Base-by-base conservation (phyloP, 2,113 vertebrate genomes). In the Sebastes fasciatus region DNA sequence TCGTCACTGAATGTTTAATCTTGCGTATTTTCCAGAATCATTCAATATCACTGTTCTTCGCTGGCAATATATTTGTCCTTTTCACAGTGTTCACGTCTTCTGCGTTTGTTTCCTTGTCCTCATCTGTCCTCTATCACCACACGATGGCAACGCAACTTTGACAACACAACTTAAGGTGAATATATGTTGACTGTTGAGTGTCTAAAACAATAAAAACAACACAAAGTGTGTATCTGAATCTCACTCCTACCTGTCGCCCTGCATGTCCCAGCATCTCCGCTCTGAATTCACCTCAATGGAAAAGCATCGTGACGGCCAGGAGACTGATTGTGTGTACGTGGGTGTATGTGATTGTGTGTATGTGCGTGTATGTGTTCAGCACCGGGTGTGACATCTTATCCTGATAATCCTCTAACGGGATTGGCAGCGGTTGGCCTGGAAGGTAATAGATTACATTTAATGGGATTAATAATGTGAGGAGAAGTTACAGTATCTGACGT, bases 401-500 rank as follows among this genome's bases (percentile, higher is more conserved):
- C 86, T 60, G 66, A 83, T 90, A 93, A 94, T 89, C 89, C 80
- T 62, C 62, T 91, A 79, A 93, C 2, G 58, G 77, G 91, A 91
- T 93, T 90, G 64, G 75, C 79, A 75, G 75, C 62, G 66, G 51
- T 43, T 80, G 46, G 17, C 34, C 40, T 83, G 67, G 13, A 40
- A 8, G 23, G 54, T 54, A 80, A 77, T 68, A 19, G 52, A 83
- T 77, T 65, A 78, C 68, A 63, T 72, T 14, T 57, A 62, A 62
- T 69, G 34, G n/a, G 54, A 73, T 76, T 60, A 55, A 10, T 43
- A 68, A 69, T 57, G 45, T 19, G 34, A 26, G 14, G 11, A 46
- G 48, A 66, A 48, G 42, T 77, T 71, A 77, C 66, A 74, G 26
- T 19, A 26, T 46, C 14, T 6, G 17, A 67, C 4, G 21, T 19